phyloP scores from a whole-genome alignment of 1,140 invertebrate species.

The Phocides pigmalion region DNA sequence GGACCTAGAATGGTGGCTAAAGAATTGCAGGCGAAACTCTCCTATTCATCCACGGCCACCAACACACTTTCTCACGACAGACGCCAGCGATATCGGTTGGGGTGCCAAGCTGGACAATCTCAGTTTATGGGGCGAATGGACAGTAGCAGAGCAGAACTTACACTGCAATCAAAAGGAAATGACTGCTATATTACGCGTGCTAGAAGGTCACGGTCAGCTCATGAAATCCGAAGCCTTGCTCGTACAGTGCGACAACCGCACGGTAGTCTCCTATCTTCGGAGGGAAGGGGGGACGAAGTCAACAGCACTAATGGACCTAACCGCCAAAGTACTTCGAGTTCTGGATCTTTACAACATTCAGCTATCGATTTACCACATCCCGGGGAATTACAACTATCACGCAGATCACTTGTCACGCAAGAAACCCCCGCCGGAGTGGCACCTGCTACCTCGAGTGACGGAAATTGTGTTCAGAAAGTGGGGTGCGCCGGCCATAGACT shows the following conservation, averaged over 20 bases:
- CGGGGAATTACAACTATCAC: constrained; percentile 54
- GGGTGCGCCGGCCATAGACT: constrained; percentile 51
- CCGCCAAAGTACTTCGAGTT: constrained; percentile 41
- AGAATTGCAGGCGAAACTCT: constrained; percentile 13
- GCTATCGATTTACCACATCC: constrained; percentile 45
- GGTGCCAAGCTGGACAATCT: constrained; percentile 41
- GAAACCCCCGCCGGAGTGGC: constrained; percentile 53
- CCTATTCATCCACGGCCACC: constrained; percentile 33
- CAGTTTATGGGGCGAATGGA: constrained; percentile 40
- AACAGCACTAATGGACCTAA: constrained; percentile 43
- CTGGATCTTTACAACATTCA: constrained; percentile 44
- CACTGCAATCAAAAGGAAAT: constrained; percentile 56
- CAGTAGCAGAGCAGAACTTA: constrained; percentile 33
- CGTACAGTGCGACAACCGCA: constrained; percentile 59
- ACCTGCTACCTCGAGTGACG: constrained; percentile 46
- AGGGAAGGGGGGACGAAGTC: constrained; percentile 61
- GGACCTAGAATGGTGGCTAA: constrained; percentile 4
- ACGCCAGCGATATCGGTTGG: constrained; percentile 55
- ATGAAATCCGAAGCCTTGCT: constrained; percentile 33
- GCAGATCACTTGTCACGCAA: constrained; percentile 53
- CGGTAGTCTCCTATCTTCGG: constrained; percentile 49
- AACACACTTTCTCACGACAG: constrained; percentile 47
- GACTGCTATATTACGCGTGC: constrained; percentile 37
- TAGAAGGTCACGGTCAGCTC: constrained; percentile 32
- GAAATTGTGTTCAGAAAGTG: constrained; percentile 43